Evolutionary conservation across 2,888 invertebrate species (phyloP), one percentile per base, ranked within the genome.

Genomic region (Neocrepidodera transversa): DNA sequence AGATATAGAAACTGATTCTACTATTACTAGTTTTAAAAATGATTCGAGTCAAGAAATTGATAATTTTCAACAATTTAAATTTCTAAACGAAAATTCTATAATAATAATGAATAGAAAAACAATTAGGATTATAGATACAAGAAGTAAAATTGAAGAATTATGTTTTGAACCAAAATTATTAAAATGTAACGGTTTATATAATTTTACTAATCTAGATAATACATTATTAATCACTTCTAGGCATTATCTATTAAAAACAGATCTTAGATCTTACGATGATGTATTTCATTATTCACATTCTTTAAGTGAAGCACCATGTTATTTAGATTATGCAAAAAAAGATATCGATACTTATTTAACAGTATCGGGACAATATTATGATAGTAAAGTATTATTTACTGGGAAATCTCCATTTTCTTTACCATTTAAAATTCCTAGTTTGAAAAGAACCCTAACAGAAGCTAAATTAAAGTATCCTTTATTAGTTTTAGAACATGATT

Each of bases 181-280:
- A 43, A 16, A 64, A 32, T 71, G 70, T 47, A 71, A 71, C 58
- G 36, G 62, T 5, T 57, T 71, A 6, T 71, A 64, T 45, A 69
- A 59, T 30, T 70, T 70, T 40, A 56, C 32, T 45, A 42, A 64
- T 11, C 6, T 63, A 11, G 51, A 62, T 8, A 54, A 65, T 52
- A 53, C 38, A 7, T 35, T 71, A 17, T 38, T 69, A 32, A 48
- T 69, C 11, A 48, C 56, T 10, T 58, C 70, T 10, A 50, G 64
- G 47, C 71, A 71, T 58, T 71, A 71, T 55, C 30, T 71, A 1
- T 50, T 71, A 28, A 70, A 67, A 63, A 60, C 66, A 8, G 68
- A 70, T 64, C 36, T 68, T 23, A 53, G 69, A 23, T 10, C 56
- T 14, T 42, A 64, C 8, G 36, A 67, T 38, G 36, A 68, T 32